Evolutionary conservation across 2,888 invertebrate species (phyloP).

Genomic region (Tanytarsus gracilentus): DNA sequence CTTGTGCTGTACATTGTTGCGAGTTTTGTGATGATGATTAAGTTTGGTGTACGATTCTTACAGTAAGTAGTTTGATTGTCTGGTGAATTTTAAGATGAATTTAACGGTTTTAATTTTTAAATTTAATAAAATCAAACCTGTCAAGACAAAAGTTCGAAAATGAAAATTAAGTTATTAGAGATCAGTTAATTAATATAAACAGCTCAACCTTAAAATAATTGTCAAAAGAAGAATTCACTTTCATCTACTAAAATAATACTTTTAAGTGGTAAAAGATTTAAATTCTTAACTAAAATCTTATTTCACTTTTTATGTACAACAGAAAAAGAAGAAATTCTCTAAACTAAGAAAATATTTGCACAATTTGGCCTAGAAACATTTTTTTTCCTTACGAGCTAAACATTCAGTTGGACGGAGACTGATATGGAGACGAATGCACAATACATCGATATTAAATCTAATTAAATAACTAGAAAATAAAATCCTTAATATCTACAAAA

Average conservation of each 20-base stretch:
- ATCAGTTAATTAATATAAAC: not conserved
- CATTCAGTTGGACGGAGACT: constrained; percentile 29
- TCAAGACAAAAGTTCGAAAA: too few relatives aligned
- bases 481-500: not conserved
- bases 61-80: too few relatives aligned
- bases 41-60: too few relatives aligned
- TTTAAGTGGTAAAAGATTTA: constrained; percentile 1
- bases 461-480: not conserved
- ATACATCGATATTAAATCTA: not conserved
- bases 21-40: too few relatives aligned
- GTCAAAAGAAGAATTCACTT: constrained; percentile 2
- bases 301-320: constrained; percentile 4
- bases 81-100: too few relatives aligned
- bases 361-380: constrained; percentile 27
- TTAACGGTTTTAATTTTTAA: too few relatives aligned
- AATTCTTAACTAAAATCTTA: not conserved
- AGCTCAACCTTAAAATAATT: not conserved
- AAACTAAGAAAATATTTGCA: constrained; percentile 27
- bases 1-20: too few relatives aligned
- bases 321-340: constrained; percentile 27
- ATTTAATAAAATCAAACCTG: too few relatives aligned
- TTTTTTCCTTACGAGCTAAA: constrained; percentile 1
- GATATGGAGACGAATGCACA: constrained; percentile 17
- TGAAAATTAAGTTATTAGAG: too few relatives aligned
- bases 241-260: constrained; percentile 7